A percentile compares a stretch with the other conserved stretches of the same genome.
Evolutionary conservation across 2,113 vertebrate genomes (phyloP).

Genomic region (Myocastor coypus): DNA sequence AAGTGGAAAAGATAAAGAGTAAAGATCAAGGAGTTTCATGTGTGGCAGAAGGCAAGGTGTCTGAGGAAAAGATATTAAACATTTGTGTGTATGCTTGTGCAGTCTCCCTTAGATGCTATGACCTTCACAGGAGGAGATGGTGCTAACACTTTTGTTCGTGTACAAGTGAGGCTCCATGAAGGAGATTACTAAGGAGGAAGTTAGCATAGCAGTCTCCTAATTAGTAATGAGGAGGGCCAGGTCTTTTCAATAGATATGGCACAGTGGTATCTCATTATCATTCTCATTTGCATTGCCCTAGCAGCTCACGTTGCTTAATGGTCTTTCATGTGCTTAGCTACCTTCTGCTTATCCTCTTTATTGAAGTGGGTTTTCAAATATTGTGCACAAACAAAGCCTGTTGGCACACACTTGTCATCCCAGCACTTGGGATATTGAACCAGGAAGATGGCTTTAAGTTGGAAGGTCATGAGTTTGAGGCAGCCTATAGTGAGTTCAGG

Average conservation of each 20-base stretch:
- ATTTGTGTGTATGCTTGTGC: not conserved
- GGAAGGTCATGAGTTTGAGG: not conserved
- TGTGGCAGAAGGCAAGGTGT: conserved; percentile 19
- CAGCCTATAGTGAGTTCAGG: no score
- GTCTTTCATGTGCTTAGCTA: conserved; percentile 13
- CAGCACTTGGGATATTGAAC: not conserved
- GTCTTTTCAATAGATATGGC: not conserved
- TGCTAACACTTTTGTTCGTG: not conserved
- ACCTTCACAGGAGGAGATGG: conserved; percentile 3
- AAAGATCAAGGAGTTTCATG: not conserved
- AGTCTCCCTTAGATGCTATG: not conserved
- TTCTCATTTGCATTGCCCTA: conserved; percentile 37
- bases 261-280: not conserved
- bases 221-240: conserved; percentile 37
- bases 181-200: not conserved
- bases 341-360: not conserved
- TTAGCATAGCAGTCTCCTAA: not conserved
- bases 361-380: not conserved
- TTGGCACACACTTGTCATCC: not conserved
- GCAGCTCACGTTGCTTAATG: conserved; percentile 12
- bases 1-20: not conserved
- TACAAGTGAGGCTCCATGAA: conserved; percentile 20
- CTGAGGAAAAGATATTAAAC: not conserved
- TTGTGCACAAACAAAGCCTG: not conserved
- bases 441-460: not conserved